phyloP scores from a whole-genome alignment of 2,113 vertebrate genomes.

The Etheostoma cragini region DNA sequence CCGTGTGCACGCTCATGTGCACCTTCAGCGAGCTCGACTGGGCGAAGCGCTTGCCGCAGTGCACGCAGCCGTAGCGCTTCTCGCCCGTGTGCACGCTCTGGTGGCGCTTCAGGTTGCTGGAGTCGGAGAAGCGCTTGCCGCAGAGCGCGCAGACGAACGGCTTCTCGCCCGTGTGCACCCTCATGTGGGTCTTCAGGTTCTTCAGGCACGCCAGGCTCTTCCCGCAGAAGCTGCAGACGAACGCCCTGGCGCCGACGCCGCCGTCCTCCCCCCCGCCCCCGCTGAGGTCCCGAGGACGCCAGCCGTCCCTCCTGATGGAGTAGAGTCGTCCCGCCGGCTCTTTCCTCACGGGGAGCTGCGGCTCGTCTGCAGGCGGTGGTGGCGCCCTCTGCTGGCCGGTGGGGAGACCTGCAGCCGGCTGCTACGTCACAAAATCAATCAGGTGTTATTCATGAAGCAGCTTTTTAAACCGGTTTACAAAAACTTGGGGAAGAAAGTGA shows the following conservation, averaged over 20 bases:
- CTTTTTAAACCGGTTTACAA: too few species aligned
- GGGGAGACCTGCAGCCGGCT: conserved; percentile 15
- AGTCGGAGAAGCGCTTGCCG: conserved; percentile 80
- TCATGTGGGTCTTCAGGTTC: conserved; percentile 80
- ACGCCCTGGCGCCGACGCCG: conserved; percentile 32
- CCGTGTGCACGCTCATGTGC: conserved; percentile 78
- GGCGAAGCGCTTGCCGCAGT: conserved; percentile 82
- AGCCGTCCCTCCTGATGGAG: conserved; percentile 34
- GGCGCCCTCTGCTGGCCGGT: conserved; percentile 40
- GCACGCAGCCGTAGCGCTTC: conserved; percentile 78
- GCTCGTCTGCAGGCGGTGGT: background rate
- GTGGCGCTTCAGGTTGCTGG: conserved; percentile 81
- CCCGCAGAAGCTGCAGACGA: conserved; percentile 71
- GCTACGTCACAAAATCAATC: too few species aligned
- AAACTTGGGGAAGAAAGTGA: too few species aligned
- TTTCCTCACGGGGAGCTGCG: conserved; percentile 17
- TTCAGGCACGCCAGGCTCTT: conserved; percentile 79
- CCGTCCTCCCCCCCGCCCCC: conserved; percentile 7
- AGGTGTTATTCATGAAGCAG: too few species aligned
- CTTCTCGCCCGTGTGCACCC: conserved; percentile 81
- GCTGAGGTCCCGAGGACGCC: conserved; percentile 27
- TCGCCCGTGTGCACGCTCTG: conserved; percentile 82
- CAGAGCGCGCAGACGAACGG: conserved; percentile 78
- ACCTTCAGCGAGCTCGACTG: conserved; percentile 80
- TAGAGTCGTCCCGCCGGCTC: background rate